Evolutionary conservation across 92 coral and sea anemone species (phyloP), one percentile per base, ranked within the genome.

Genomic region (Phymanthus crucifer): DNA sequence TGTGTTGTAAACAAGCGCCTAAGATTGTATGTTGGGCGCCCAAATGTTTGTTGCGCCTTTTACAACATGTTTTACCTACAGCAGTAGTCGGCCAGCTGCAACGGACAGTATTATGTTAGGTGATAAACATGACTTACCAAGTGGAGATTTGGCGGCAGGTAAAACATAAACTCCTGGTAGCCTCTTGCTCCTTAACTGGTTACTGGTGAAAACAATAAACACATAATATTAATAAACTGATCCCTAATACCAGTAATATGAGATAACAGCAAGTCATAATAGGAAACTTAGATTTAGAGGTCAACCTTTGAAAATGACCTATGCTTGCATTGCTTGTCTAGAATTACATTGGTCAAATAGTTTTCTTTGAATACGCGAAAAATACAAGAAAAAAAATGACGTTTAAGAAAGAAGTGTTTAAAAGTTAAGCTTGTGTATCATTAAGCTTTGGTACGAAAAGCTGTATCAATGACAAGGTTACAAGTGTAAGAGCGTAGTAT

Each of bases 141-240:
- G 72, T 57, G 99, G 96, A 36, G 99, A 89, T 75, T 85, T 93
- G 61, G 99, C 99, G 14, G 98, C 99, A 68, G 99, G 99, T 29
- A 95, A 92, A 27, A 95, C 99, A 83, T 95, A 95, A 71, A 95
- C 93, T 72, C 99, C 99, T 3, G 99, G 99, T 26, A 95, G 76
- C 82, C 94, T 90, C 71, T 93, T 90, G 66, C 90, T 89, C 83
- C 93, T 86, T 8, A 95, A 88, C 77, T 89, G 94, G 83, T 93
- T 95, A 79, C 99, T 95, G 75, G 7, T 43, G 29, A 83, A 81
- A 68, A 58, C 35, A 72, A 32, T 19, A 71, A 47, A 43, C 32
- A 18, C 8, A 43, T 16, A 37, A 74, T 34, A 46, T 71, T 5
- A 19, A 12, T 52, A 0, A 27, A 76, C 18, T 19, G 64, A 3